phyloP scores from a whole-genome alignment of 1,140 invertebrate species.

The Lysiphlebus fabarum region DNA sequence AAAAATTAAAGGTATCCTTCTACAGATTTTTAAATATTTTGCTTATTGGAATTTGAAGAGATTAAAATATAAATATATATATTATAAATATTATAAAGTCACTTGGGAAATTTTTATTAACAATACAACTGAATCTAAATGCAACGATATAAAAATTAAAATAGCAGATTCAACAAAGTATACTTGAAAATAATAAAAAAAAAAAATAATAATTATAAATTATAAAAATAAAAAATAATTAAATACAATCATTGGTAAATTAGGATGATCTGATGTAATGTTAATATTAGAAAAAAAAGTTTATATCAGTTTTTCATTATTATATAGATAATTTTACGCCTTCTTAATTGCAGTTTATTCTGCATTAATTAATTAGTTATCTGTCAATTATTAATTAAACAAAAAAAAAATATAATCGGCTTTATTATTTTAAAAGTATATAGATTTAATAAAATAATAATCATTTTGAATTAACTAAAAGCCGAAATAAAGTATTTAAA shows the following conservation, averaged over 20 bases:
- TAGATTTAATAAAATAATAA: too few species aligned
- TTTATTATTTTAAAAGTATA: background rate
- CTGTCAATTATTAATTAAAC: slow-evolving; percentile 54
- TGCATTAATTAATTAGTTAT: slow-evolving; percentile 52
- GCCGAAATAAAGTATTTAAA: too few species aligned
- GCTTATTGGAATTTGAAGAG: slow-evolving; percentile 26
- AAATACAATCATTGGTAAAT: slow-evolving; percentile 34
- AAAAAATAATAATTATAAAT: slow-evolving; percentile 40
- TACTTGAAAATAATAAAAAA: slow-evolving; percentile 25
- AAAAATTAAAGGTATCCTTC: slow-evolving; percentile 7
- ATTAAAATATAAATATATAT: background rate
- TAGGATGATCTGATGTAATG: slow-evolving; percentile 41
- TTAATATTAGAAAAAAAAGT: slow-evolving; percentile 51
- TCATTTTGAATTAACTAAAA: too few species aligned
- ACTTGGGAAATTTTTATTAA: slow-evolving; percentile 6
- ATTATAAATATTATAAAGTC: background rate
- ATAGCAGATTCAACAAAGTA: slow-evolving; percentile 1
- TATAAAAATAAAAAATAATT: slow-evolving; percentile 48
- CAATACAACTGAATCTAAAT: slow-evolving; percentile 7
- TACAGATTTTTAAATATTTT: slow-evolving; percentile 20
- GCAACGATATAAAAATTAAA: slow-evolving; percentile 6
- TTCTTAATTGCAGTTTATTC: slow-evolving; percentile 45
- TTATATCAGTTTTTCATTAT: slow-evolving; percentile 49
- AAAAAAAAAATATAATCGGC: slow-evolving; percentile 25
- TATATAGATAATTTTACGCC: slow-evolving; percentile 48